phyloP scores from a whole-genome alignment of 2,888 invertebrate genomes.

The Andrena bucephala region DNA sequence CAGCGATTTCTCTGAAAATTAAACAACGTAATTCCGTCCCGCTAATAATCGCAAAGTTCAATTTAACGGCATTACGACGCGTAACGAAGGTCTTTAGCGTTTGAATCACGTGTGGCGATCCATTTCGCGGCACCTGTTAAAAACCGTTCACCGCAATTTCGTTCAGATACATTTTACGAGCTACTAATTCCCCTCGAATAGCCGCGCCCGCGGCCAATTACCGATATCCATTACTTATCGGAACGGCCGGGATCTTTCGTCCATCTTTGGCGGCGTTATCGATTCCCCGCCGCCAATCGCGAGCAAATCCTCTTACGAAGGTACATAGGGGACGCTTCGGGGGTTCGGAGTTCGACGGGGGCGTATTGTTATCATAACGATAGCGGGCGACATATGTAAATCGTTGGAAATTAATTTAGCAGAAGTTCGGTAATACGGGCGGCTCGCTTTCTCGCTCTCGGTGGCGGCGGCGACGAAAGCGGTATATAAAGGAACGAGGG shows the following conservation, averaged over 20 bases:
- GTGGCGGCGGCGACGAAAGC: conserved; percentile 46
- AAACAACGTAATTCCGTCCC: not conserved
- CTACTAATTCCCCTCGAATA: conserved; percentile 16
- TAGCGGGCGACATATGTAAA: conserved; percentile 73
- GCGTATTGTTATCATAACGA: conserved; percentile 72
- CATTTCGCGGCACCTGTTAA: conserved; percentile 6
- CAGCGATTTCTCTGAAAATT: conserved; percentile 12
- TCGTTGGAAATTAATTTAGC: conserved; percentile 76
- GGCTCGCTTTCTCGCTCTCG: conserved; percentile 41
- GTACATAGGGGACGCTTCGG: conserved; percentile 6
- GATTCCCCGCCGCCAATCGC: conserved; percentile 58
- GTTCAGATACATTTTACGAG: conserved; percentile 26
- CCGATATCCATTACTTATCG: conserved; percentile 50
- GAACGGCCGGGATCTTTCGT: conserved; percentile 39
- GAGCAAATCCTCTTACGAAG: conserved; percentile 69
- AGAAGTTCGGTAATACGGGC: conserved; percentile 67
- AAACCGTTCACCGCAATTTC: conserved; percentile 31
- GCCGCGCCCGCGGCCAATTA: conserved; percentile 49
- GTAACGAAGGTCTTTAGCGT: not conserved
- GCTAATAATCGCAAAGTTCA: not conserved
- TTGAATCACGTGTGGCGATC: conserved; percentile 3
- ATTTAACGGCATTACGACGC: not conserved
- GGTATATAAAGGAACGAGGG: conserved; percentile 40
- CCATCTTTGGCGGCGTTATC: conserved; percentile 51
- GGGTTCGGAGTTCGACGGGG: conserved; percentile 26